Evolutionary conservation across 2,888 invertebrate genomes (phyloP).

Genomic region (Nomada fucata): DNA sequence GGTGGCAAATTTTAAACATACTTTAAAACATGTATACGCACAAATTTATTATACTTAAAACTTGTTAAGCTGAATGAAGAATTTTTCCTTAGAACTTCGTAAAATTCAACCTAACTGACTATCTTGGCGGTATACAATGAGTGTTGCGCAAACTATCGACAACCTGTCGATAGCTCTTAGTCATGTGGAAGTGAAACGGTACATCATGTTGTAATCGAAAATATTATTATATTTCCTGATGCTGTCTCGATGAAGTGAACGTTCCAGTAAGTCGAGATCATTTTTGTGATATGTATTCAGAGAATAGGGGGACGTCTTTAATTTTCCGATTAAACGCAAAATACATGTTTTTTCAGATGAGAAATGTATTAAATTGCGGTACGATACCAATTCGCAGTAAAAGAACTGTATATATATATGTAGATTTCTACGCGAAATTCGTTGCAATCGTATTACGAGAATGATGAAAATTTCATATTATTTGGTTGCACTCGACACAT

Average conservation of each 20-base stretch:
- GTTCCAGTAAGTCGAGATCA: background rate
- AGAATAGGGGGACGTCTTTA: too few relatives aligned
- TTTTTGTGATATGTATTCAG: background rate
- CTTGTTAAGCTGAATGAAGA: background rate
- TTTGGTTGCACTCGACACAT: too few relatives aligned
- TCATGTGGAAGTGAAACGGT: background rate
- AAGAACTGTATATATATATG: too few relatives aligned
- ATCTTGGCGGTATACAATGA: background rate
- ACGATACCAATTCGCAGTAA: too few relatives aligned
- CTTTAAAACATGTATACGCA: background rate
- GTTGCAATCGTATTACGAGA: too few relatives aligned
- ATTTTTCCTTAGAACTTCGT: background rate
- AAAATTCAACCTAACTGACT: background rate
- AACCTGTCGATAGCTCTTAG: conserved; percentile 3
- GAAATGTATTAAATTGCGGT: too few relatives aligned
- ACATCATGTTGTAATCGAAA: conserved; percentile 12
- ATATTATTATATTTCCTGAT: background rate
- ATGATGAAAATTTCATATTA: too few relatives aligned
- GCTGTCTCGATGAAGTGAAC: background rate
- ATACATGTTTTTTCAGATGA: too few relatives aligned
- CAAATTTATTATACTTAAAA: too few relatives aligned
- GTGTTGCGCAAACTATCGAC: conserved; percentile 21
- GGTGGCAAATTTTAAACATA: background rate
- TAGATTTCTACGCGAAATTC: too few relatives aligned
- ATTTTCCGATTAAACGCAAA: too few relatives aligned